Conservation (phyloP, 2,113 vertebrate species). For the Motacilla alba region DNA sequence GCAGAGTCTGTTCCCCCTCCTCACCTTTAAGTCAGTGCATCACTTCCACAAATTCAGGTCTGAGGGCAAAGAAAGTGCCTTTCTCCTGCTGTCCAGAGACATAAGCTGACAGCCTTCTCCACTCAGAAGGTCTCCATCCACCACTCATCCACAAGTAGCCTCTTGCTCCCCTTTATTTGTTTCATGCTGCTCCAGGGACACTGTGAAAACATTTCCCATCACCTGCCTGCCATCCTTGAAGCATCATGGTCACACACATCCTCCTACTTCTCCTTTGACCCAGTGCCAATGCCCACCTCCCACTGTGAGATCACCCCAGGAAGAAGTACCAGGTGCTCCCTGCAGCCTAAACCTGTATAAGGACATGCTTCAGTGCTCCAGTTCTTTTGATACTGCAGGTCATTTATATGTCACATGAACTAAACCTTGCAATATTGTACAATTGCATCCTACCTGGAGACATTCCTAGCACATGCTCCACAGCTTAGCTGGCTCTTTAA, state of each 20-base stretch:
- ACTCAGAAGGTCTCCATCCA: not conserved
- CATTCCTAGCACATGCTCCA: not conserved
- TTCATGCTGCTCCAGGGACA: not conserved
- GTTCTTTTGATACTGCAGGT: not conserved
- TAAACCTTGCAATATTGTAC: not conserved
- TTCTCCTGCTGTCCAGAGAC: not conserved
- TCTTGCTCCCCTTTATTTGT: not conserved
- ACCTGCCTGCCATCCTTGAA: not conserved
- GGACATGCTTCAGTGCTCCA: not conserved
- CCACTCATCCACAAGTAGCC: not conserved
- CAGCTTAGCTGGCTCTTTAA: not conserved
- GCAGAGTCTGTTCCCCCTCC: not conserved
- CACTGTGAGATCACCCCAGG: not conserved
- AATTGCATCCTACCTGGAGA: not conserved
- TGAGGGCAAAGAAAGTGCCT: not conserved
- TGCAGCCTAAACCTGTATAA: not conserved
- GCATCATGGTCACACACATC: not conserved
- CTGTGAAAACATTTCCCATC: not conserved
- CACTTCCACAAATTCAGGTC: not conserved
- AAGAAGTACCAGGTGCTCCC: not conserved
- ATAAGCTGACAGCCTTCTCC: not conserved
- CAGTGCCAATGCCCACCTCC: not conserved
- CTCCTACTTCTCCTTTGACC: not conserved
- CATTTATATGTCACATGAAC: not conserved
- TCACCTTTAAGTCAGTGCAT: not conserved